Percentiles rank a stretch among this genome's conserved stretches.
These are phyloP conservation scores for Stratiolaelaps scimitus DNA, from an alignment of 1,140 invertebrate species.

Conservation along the genomic window DNA sequence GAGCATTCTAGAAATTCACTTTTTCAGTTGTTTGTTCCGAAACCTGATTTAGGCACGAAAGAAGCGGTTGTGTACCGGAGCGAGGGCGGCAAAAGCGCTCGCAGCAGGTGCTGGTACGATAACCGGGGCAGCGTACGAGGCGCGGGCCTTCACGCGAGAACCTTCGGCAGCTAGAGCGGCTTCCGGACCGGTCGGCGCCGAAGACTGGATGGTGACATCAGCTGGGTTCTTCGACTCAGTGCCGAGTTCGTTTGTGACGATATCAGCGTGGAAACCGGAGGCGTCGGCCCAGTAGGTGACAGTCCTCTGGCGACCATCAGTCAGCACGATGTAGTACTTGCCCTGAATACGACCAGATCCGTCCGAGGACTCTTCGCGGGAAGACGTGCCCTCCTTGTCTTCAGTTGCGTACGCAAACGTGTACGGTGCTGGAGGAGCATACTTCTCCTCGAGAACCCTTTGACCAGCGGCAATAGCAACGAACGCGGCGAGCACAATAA, in stretches of 20 bases:
- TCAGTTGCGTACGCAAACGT: slow-evolving; percentile 27
- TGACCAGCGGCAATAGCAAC: not conserved
- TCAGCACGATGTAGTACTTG: slow-evolving; percentile 30
- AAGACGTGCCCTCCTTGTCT: slow-evolving; percentile 30
- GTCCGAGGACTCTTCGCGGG: slow-evolving; percentile 29
- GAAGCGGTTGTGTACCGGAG: slow-evolving; percentile 20
- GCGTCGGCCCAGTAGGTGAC: slow-evolving; percentile 31
- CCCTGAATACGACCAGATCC: slow-evolving; percentile 31
- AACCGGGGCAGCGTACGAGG: not conserved
- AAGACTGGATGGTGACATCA: slow-evolving; percentile 29
- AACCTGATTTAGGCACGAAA: slow-evolving; percentile 6
- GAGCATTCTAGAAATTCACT: too few relatives aligned
- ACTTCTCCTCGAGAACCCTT: not conserved
- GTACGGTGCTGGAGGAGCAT: slow-evolving; percentile 10
- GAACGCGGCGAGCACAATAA: slow-evolving; percentile 9
- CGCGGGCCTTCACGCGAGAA: slow-evolving; percentile 8
- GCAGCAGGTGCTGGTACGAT: slow-evolving; percentile 8
- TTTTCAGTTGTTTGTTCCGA: too few relatives aligned
- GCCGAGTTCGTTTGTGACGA: slow-evolving; percentile 32
- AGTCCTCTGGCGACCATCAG: slow-evolving; percentile 24
- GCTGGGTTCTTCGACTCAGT: slow-evolving; percentile 30
- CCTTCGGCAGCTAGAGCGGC: slow-evolving; percentile 17
- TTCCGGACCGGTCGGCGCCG: slow-evolving; percentile 21
- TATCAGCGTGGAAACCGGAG: slow-evolving; percentile 30
- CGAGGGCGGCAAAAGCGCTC: slow-evolving; percentile 2